phyloP scores from a whole-genome alignment of 2,113 vertebrate genomes.

The Cricetomys ansorgei region DNA sequence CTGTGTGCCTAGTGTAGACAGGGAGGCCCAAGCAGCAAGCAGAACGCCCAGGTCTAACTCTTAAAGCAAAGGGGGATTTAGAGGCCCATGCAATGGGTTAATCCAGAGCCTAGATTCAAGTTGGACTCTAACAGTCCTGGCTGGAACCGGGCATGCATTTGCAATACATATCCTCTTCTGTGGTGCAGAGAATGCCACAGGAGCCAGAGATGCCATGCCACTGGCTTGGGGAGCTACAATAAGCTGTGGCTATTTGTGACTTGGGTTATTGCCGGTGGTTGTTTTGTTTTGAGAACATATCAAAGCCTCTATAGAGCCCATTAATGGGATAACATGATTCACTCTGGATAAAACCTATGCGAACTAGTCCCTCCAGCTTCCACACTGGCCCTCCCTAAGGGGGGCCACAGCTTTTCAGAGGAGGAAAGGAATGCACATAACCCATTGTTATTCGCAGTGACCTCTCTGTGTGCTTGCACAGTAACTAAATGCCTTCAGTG shows the following conservation, averaged over 20 bases:
- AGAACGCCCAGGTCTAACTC: not conserved
- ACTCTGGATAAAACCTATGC: conserved; percentile 49
- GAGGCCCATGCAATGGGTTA: not conserved
- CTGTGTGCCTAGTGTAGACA: not conserved
- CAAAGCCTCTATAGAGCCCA: not conserved
- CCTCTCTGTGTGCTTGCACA: not conserved
- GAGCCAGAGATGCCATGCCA: not conserved
- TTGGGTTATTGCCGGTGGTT: not conserved
- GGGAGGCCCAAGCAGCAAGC: not conserved
- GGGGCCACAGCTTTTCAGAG: not conserved
- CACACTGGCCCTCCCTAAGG: not conserved
- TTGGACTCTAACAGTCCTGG: not conserved
- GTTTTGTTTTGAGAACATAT: conserved; percentile 11
- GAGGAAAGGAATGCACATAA: conserved; percentile 2
- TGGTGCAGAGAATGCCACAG: not conserved
- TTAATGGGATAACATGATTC: conserved; percentile 41
- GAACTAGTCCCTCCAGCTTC: conserved; percentile 3
- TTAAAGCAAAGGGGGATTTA: not conserved
- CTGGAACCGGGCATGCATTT: not conserved
- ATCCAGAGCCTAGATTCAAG: not conserved
- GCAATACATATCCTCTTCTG: not conserved
- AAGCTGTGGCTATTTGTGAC: not conserved
- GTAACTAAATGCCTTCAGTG: not conserved
- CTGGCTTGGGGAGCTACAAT: not conserved
- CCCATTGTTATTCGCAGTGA: conserved; percentile 7